Conservation (phyloP, 2,113 vertebrate species). For the Vulpes lagopus region DNA sequence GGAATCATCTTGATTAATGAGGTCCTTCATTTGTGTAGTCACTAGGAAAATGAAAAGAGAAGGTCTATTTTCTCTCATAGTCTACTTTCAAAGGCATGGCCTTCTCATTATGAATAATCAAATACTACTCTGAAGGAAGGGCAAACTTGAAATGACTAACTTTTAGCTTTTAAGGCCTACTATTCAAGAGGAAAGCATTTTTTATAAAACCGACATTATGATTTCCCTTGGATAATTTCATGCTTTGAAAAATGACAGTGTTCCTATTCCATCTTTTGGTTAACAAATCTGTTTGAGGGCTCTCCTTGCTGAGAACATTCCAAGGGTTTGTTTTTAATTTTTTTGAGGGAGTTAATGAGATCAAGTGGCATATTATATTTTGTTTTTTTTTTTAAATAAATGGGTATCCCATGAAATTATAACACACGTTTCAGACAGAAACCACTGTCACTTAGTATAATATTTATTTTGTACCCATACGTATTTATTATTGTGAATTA, state of each 20-base stretch:
- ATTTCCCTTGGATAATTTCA: constrained; percentile 78
- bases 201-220: constrained; percentile 75
- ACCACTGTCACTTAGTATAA: background rate
- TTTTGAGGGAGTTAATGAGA: background rate
- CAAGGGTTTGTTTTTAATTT: background rate
- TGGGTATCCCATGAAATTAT: background rate
- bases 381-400: background rate
- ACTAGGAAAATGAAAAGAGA: constrained; percentile 75
- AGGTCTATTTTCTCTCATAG: constrained; percentile 82
- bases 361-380: background rate
- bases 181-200: constrained; percentile 83
- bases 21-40: constrained; percentile 84
- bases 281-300: constrained; percentile 64
- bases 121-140: constrained; percentile 82
- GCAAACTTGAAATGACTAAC: constrained; percentile 84
- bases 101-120: constrained; percentile 89
- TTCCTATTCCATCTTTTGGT: constrained; percentile 64
- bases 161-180: constrained; percentile 79
- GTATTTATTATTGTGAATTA: background rate
- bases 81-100: constrained; percentile 85
- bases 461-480: constrained; percentile 18
- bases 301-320: constrained; percentile 31
- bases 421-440: constrained; percentile 41
- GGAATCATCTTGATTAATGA: constrained; percentile 86
- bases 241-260: constrained; percentile 44